These are phyloP conservation scores for Congeria kusceri DNA, from an alignment of 2,888 invertebrate species.

Conservation along the genomic window DNA sequence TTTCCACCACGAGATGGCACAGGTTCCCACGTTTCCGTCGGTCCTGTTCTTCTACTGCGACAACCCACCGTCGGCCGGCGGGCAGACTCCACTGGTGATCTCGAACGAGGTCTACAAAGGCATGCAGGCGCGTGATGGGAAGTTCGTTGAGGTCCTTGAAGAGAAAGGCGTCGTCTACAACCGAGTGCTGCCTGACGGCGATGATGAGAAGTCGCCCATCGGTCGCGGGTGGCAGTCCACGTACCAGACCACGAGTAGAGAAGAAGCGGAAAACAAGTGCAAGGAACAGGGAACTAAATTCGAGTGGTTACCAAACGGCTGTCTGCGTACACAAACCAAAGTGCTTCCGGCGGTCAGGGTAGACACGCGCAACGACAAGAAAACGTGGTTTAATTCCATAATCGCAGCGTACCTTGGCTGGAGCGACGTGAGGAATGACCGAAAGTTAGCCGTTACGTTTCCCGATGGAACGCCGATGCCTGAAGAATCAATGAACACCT, in stretches of 20 bases:
- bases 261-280: constrained; percentile 70
- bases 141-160: constrained; percentile 68
- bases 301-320: constrained; percentile 74
- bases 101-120: constrained; percentile 69
- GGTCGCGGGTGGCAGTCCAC: constrained; percentile 80
- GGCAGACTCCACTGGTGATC: constrained; percentile 74
- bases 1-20: constrained; percentile 81
- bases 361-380: constrained; percentile 69
- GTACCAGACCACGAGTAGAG: constrained; percentile 65
- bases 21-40: constrained; percentile 73
- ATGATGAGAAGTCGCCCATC: constrained; percentile 75
- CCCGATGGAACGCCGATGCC: constrained; percentile 74
- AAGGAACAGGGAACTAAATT: constrained; percentile 66
- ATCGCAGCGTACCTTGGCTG: constrained; percentile 77
- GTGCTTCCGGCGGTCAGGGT: constrained; percentile 70
- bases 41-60: constrained; percentile 77
- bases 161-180: constrained; percentile 70
- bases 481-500: constrained; percentile 65
- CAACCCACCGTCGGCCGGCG: constrained; percentile 65
- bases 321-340: constrained; percentile 72
- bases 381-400: constrained; percentile 78
- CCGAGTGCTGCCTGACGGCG: constrained; percentile 71
- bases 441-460: constrained; percentile 74
- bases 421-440: constrained; percentile 74
- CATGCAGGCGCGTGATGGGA: constrained; percentile 59